These are phyloP conservation scores for Triops cancriformis DNA, from an alignment of 1,140 invertebrate species.

Conservation along the genomic window DNA sequence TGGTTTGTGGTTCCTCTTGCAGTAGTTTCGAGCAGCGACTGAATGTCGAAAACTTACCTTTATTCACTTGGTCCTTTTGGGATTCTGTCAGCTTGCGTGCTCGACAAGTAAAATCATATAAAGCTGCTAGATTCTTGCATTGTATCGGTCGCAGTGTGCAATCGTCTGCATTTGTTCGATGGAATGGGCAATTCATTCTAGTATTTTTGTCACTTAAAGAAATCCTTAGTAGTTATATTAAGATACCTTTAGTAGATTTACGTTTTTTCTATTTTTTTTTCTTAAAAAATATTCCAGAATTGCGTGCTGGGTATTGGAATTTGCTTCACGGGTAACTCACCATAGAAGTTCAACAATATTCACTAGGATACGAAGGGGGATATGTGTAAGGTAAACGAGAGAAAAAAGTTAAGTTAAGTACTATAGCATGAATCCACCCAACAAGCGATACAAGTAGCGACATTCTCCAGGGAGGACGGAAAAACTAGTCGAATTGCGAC, in stretches of 20 bases:
- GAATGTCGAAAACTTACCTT: too few relatives aligned
- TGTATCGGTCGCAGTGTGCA: background rate
- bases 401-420: background rate
- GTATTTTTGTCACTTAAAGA: too few relatives aligned
- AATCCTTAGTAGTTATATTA: too few relatives aligned
- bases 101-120: background rate
- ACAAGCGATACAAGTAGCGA: slow-evolving; percentile 3
- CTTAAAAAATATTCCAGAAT: background rate
- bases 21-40: too few relatives aligned
- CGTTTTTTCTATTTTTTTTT: too few relatives aligned
- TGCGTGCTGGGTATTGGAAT: background rate
- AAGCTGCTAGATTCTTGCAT: background rate
- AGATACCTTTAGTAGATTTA: too few relatives aligned
- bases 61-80: too few relatives aligned
- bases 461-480: background rate
- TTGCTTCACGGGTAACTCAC: background rate
- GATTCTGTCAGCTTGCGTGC: background rate
- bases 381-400: background rate
- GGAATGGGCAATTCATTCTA: background rate
- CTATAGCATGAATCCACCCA: background rate
- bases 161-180: background rate
- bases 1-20: too few relatives aligned
- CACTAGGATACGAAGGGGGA: background rate
- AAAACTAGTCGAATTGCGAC: background rate
- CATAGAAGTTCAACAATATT: background rate